Conservation (phyloP, 2,797 vertebrate species). For the Etheostoma nigrum region DNA sequence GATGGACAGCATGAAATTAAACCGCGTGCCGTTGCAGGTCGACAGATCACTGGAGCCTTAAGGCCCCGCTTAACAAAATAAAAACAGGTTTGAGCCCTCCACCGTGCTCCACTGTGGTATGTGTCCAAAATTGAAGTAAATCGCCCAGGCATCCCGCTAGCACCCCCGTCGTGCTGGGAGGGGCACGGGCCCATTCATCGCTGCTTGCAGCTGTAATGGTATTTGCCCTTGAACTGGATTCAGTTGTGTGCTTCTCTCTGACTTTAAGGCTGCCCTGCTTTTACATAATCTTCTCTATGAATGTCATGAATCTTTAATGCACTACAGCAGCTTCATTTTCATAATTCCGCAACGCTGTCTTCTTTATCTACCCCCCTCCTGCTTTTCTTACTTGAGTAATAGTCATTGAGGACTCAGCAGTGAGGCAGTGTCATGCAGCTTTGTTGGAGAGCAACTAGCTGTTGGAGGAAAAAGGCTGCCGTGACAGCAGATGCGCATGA, state of each 20-base stretch:
- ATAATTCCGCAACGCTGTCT: background rate
- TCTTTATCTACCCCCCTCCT: background rate
- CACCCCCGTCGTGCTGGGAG: too few species aligned
- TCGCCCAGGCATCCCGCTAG: too few species aligned
- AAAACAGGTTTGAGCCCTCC: background rate
- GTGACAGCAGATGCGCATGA: conserved; percentile 57
- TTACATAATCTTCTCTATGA: conserved; percentile 9
- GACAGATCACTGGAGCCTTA: conserved; percentile 17
- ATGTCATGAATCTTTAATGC: conserved; percentile 27
- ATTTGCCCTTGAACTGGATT: conserved; percentile 14
- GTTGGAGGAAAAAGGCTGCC: conserved; percentile 6
- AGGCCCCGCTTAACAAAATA: background rate
- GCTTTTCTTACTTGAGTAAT: background rate
- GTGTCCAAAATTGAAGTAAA: too few species aligned
- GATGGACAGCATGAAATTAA: conserved; percentile 33
- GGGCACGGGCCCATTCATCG: too few species aligned
- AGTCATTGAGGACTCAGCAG: background rate
- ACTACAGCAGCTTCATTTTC: background rate
- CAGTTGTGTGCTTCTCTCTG: background rate
- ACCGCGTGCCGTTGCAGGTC: background rate
- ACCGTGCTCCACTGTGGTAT: too few species aligned
- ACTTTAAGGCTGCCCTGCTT: background rate
- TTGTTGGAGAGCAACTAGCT: conserved; percentile 3
- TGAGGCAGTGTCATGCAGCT: background rate
- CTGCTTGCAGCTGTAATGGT: background rate